Evolutionary conservation across 1,140 invertebrate genomes (phyloP).

Genomic region (Octopus bimaculoides): DNA sequence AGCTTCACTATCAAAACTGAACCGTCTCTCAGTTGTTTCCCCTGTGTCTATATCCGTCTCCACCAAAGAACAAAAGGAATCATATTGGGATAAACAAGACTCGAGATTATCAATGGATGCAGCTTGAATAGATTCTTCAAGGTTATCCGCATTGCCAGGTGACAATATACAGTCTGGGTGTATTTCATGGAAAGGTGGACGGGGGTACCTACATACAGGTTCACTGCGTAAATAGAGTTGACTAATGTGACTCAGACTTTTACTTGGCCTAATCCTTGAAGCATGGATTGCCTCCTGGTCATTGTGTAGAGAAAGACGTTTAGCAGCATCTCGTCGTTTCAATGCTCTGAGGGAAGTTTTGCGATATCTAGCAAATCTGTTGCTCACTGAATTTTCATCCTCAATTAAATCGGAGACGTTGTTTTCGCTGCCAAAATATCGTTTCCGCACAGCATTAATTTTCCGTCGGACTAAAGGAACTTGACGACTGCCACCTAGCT

Average conservation of each 20-base stretch:
- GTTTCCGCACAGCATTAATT: background rate
- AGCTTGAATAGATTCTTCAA: constrained; percentile 38
- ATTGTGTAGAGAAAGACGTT: background rate
- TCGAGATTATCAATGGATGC: constrained; percentile 43
- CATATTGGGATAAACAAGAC: constrained; percentile 26
- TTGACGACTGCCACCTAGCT: background rate
- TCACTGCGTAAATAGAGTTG: constrained; percentile 21
- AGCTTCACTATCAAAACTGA: constrained; percentile 42
- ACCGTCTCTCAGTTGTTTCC: constrained; percentile 27
- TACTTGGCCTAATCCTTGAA: background rate
- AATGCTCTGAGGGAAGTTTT: constrained; percentile 26
- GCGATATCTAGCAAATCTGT: constrained; percentile 14
- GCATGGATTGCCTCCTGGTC: background rate
- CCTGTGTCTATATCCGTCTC: constrained; percentile 44
- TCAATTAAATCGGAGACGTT: constrained; percentile 19
- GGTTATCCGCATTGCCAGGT: constrained; percentile 30
- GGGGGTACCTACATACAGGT: background rate
- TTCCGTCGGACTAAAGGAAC: background rate
- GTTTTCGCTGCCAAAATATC: background rate
- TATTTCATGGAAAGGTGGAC: constrained; percentile 32
- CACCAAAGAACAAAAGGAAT: constrained; percentile 40
- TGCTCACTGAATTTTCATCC: constrained; percentile 16
- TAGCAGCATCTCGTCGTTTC: constrained; percentile 17
- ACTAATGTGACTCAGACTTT: constrained; percentile 21
- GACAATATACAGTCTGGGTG: constrained; percentile 50